Percentiles rank a stretch among this genome's conserved stretches.
Conservation (phyloP, 2,888 invertebrate genomes). For the Drosophila emarginata region DNA sequence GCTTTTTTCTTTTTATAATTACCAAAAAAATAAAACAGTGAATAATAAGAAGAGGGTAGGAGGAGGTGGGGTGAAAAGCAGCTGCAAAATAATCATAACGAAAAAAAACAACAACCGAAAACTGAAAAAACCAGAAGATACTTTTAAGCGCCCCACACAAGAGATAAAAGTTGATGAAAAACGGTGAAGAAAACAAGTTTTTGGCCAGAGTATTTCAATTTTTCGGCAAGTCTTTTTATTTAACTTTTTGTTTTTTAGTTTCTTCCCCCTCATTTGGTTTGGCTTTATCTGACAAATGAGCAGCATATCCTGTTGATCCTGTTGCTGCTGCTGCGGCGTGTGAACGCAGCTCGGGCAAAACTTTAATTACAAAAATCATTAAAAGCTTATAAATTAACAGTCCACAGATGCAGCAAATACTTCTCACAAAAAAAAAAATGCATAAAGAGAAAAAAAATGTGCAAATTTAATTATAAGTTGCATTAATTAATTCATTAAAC, state of each 20-base stretch:
- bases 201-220: slow-evolving; percentile 66
- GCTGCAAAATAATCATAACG: slow-evolving; percentile 54
- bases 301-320: slow-evolving; percentile 76
- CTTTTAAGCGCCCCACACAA: slow-evolving; percentile 43
- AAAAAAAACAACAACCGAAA: slow-evolving; percentile 19
- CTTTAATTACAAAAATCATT: slow-evolving; percentile 73
- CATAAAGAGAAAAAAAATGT: slow-evolving; percentile 38
- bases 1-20: slow-evolving; percentile 50
- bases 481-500: slow-evolving; percentile 74
- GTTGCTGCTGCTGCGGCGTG: slow-evolving; percentile 58
- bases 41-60: background rate
- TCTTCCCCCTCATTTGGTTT: slow-evolving; percentile 49
- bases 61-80: slow-evolving; percentile 41
- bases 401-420: slow-evolving; percentile 18
- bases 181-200: slow-evolving; percentile 57
- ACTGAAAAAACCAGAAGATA: background rate
- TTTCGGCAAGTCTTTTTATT: slow-evolving; percentile 35
- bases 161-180: slow-evolving; percentile 10
- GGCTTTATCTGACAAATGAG: slow-evolving; percentile 71
- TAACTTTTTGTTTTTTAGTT: slow-evolving; percentile 23
- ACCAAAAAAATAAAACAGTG: slow-evolving; percentile 31
- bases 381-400: slow-evolving; percentile 72
- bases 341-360: slow-evolving; percentile 39
- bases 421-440: background rate
- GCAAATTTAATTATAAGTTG: slow-evolving; percentile 70